Conservation (phyloP, 2,797 vertebrate species). For the Chiroxiphia lanceolata region DNA sequence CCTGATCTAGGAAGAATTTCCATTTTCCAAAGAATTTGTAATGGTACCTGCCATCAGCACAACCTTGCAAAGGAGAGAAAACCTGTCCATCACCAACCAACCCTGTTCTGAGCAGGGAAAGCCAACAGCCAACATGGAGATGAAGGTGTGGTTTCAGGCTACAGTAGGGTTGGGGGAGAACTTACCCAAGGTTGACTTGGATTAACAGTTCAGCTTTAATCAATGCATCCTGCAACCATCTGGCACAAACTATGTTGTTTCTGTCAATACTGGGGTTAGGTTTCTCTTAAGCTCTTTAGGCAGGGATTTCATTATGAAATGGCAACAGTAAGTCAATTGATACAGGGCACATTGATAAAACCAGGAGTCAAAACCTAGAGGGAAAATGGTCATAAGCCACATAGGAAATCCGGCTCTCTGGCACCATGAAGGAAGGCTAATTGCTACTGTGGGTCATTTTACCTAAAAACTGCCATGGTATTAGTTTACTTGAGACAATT, state of each 20-base stretch:
- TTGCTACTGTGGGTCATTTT: background rate
- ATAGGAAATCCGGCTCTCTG: background rate
- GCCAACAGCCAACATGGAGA: background rate
- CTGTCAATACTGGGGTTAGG: background rate
- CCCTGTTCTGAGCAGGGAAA: background rate
- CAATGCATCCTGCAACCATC: background rate
- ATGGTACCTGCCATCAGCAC: background rate
- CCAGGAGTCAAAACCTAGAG: conserved; percentile 3
- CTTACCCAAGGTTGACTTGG: background rate
- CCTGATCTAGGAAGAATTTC: background rate
- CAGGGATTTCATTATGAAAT: conserved; percentile 25
- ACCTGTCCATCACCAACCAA: background rate
- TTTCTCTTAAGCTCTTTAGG: conserved; percentile 23
- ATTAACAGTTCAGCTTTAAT: conserved; percentile 21
- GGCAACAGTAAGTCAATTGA: background rate
- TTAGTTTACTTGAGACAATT: background rate
- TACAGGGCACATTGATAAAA: background rate
- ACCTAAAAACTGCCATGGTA: background rate
- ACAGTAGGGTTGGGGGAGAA: background rate
- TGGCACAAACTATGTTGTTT: background rate
- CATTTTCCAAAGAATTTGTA: background rate
- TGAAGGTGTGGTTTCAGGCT: background rate
- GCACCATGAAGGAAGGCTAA: background rate
- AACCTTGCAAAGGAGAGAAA: background rate
- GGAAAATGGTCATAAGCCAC: background rate